phyloP scores from a whole-genome alignment of 2,888 invertebrate species.

The Chymomyza caudatula region DNA sequence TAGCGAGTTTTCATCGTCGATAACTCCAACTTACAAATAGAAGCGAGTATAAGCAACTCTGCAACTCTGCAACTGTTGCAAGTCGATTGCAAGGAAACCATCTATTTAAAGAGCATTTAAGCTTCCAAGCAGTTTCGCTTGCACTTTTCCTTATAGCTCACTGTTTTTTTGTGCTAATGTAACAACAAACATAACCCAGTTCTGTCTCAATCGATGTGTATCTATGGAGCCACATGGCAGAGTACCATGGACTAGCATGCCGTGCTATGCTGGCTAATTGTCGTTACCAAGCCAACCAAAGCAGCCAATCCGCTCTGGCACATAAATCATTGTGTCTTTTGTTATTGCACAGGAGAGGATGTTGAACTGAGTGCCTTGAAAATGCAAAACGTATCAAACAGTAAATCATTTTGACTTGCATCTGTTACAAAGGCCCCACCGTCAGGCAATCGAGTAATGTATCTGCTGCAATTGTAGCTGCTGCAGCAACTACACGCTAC shows the following conservation, averaged over 20 bases:
- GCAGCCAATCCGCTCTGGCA: conserved; percentile 14
- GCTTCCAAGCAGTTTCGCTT: no score
- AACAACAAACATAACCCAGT: conserved; percentile 51
- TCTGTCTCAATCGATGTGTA: conserved; percentile 59
- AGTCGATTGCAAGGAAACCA: no score
- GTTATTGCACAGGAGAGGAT: conserved; percentile 38
- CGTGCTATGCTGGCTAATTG: conserved; percentile 56
- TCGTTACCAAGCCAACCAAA: conserved; percentile 37
- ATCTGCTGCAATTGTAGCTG: conserved; percentile 11
- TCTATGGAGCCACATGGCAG: conserved; percentile 28
- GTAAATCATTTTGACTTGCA: conserved; percentile 66
- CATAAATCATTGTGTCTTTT: conserved; percentile 61
- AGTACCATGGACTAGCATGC: conserved; percentile 42
- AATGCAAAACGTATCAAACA: conserved; percentile 43
- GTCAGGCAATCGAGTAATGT: conserved; percentile 20
- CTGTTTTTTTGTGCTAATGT: background rate
- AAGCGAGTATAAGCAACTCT: no score
- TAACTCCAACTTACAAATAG: no score
- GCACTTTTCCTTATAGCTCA: no score
- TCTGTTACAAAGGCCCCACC: conserved; percentile 51
- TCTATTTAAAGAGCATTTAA: background rate
- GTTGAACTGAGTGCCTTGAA: conserved; percentile 54
- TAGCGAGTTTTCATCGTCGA: no score
- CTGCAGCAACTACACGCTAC: conserved; percentile 21
- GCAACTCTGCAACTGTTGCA: no score